Conservation (phyloP, 2,888 invertebrate genomes). For the Julus scanicus region DNA sequence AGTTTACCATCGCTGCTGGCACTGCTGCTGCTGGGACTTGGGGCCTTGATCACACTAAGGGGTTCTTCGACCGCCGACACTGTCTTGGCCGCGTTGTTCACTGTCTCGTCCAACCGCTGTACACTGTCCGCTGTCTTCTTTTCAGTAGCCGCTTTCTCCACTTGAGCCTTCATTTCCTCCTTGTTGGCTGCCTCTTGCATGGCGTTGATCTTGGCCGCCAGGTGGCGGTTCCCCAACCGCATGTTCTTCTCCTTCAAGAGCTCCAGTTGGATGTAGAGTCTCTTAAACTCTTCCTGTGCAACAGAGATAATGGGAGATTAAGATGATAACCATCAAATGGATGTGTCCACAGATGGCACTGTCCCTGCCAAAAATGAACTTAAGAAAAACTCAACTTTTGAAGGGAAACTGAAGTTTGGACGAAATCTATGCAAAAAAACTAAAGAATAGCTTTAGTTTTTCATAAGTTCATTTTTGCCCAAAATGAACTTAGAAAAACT, state of each 20-base stretch:
- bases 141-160: constrained; percentile 18
- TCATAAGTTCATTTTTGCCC: too few relatives aligned
- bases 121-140: neutral
- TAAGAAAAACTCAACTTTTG: too few relatives aligned
- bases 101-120: neutral
- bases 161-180: constrained; percentile 56
- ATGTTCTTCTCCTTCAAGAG: constrained; percentile 81
- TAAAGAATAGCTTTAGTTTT: too few relatives aligned
- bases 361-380: too few relatives aligned
- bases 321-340: neutral
- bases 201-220: constrained; percentile 79
- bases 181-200: constrained; percentile 82
- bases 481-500: too few relatives aligned
- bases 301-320: constrained; percentile 44
- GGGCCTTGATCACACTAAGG: neutral
- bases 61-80: neutral
- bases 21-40: neutral
- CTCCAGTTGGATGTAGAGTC: constrained; percentile 82
- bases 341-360: too few relatives aligned
- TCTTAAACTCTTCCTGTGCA: constrained; percentile 81
- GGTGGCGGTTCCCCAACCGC: constrained; percentile 78
- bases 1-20: neutral
- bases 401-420: too few relatives aligned
- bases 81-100: neutral
- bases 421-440: too few relatives aligned